phyloP scores from a whole-genome alignment of 2,888 invertebrate genomes.

The Acanthopleura granulata region DNA sequence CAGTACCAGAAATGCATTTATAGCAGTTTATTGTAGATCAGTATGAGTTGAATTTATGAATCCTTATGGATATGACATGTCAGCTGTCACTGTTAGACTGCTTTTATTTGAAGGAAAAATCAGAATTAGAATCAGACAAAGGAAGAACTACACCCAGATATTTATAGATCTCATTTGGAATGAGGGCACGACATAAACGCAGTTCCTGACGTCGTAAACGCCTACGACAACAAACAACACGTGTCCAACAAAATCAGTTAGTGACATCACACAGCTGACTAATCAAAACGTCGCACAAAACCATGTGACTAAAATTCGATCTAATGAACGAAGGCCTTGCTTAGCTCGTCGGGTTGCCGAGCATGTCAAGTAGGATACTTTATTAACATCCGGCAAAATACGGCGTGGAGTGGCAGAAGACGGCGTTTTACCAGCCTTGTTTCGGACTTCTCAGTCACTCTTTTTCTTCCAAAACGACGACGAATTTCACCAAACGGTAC shows the following conservation, averaged over 20 bases:
- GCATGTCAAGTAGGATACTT: background rate
- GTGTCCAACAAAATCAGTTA: background rate
- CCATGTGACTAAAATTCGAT: background rate
- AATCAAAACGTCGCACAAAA: background rate
- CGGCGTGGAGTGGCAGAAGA: background rate
- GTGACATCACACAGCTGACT: background rate
- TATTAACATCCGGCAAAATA: slow-evolving; percentile 11
- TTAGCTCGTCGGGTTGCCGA: background rate
- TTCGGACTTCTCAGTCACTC: background rate
- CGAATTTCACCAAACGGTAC: background rate
- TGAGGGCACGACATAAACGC: too few relatives aligned
- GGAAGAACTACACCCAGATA: too few relatives aligned
- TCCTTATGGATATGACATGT: too few relatives aligned
- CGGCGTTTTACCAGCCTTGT: background rate
- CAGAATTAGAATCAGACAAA: too few relatives aligned
- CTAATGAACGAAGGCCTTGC: background rate
- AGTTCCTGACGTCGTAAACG: background rate
- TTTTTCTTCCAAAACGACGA: slow-evolving; percentile 8
- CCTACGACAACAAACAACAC: slow-evolving; percentile 8
- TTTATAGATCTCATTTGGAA: too few relatives aligned
- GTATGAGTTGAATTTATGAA: too few relatives aligned
- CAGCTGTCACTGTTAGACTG: too few relatives aligned
- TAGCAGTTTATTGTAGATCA: too few relatives aligned
- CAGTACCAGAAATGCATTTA: too few relatives aligned
- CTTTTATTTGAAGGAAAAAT: too few relatives aligned